Evolutionary conservation across 2,113 vertebrate species (phyloP).

Genomic region (Uria lomvia): DNA sequence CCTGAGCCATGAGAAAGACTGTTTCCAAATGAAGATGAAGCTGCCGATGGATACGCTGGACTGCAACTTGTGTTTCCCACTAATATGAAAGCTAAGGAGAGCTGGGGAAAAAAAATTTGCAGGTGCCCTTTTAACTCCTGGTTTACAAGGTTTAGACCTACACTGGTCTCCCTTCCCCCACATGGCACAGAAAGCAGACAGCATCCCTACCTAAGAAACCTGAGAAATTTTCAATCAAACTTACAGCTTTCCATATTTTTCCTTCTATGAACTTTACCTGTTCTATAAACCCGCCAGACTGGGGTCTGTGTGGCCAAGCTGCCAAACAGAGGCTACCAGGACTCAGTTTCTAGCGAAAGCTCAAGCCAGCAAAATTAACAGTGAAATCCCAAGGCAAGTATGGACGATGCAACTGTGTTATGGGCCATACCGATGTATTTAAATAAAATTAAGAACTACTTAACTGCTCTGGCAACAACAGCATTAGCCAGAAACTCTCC

Average conservation of each 20-base stretch:
- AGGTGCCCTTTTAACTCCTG: not conserved
- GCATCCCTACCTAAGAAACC: not conserved
- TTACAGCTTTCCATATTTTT: not conserved
- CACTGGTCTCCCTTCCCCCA: not conserved
- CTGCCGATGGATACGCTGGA: not conserved
- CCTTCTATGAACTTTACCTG: not conserved
- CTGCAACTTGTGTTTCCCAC: not conserved
- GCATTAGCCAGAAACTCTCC: not conserved
- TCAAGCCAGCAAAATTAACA: not conserved
- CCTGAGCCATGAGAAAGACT: not conserved
- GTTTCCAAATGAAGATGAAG: not conserved
- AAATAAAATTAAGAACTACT: not conserved
- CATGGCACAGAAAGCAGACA: fast-evolving
- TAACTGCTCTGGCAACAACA: not conserved
- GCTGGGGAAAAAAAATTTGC: fast-evolving
- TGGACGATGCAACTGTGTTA: not conserved
- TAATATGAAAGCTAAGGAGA: not conserved
- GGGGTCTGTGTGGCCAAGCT: not conserved
- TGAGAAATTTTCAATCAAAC: not conserved
- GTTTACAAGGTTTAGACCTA: not conserved
- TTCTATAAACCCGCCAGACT: not conserved
- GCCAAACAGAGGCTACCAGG: not conserved
- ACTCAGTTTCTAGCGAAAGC: not conserved
- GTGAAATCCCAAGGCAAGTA: not conserved
- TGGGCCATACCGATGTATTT: fast-evolving